Percentiles rank a stretch among this genome's conserved stretches.
phyloP scores from a whole-genome alignment of 1,140 invertebrate genomes.

The Theocolax elegans region DNA sequence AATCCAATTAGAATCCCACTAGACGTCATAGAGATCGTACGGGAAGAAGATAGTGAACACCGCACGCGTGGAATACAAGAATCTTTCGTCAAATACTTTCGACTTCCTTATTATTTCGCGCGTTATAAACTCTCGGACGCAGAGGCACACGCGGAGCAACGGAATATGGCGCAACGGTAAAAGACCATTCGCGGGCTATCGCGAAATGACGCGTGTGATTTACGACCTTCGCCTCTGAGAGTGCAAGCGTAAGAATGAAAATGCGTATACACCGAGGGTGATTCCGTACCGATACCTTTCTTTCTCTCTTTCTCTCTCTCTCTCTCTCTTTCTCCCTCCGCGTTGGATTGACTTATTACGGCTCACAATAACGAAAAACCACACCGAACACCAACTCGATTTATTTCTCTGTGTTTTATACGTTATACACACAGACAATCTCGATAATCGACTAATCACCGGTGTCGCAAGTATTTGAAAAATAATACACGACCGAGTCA shows the following conservation, averaged over 20 bases:
- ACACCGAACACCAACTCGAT: too few species aligned
- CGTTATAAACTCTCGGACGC: neutral
- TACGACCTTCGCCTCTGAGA: neutral
- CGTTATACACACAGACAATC: too few species aligned
- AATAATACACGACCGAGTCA: neutral
- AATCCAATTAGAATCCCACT: too few species aligned
- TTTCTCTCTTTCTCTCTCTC: too few species aligned
- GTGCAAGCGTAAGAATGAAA: neutral
- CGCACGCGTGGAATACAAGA: too few species aligned
- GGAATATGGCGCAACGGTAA: constrained; percentile 32
- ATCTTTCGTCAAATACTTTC: neutral
- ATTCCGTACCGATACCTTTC: too few species aligned
- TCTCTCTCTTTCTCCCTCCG: too few species aligned
- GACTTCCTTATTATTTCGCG: constrained; percentile 27
- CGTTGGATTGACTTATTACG: constrained; percentile 29
- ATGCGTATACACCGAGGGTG: neutral
- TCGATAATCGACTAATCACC: too few species aligned
- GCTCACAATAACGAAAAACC: too few species aligned
- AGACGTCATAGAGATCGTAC: too few species aligned
- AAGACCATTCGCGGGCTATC: constrained; percentile 18
- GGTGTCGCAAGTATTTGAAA: neutral
- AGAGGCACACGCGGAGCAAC: neutral
- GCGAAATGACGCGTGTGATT: constrained; percentile 22
- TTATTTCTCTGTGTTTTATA: too few species aligned
- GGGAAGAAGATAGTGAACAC: too few species aligned